phyloP scores from a whole-genome alignment of 2,113 vertebrate genomes.

The Cromileptes altivelis region DNA sequence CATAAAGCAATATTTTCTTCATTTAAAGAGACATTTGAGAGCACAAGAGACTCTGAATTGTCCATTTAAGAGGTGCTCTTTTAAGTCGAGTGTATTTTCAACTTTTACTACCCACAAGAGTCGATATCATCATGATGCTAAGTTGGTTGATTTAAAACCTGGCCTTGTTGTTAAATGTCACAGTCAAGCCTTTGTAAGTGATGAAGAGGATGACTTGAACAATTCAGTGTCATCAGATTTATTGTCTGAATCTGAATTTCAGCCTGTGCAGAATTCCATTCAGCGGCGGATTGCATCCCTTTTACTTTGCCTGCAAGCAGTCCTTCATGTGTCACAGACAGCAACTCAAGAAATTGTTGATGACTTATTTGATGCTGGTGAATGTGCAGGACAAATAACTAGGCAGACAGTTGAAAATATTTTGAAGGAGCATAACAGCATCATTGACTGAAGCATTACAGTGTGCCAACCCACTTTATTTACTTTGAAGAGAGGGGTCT shows the following conservation, averaged over 20 bases:
- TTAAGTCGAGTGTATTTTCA: not conserved
- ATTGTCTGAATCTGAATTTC: too few species aligned
- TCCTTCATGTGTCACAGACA: not conserved
- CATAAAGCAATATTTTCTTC: not conserved
- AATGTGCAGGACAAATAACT: not conserved
- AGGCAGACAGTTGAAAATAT: not conserved
- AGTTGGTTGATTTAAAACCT: too few species aligned
- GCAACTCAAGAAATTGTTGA: not conserved
- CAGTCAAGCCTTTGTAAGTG: too few species aligned
- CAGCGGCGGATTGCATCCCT: not conserved
- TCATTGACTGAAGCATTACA: not conserved
- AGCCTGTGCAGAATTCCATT: too few species aligned
- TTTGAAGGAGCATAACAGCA: not conserved
- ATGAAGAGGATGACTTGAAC: too few species aligned
- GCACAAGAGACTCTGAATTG: not conserved
- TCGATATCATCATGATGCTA: not conserved
- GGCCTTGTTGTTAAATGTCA: too few species aligned
- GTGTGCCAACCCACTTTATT: not conserved
- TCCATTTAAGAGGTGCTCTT: not conserved
- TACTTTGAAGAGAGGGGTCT: not conserved
- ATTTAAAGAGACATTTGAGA: constrained; percentile 5
- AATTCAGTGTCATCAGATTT: too few species aligned
- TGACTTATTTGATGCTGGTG: not conserved
- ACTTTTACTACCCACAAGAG: not conserved
- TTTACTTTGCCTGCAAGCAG: not conserved